Percentiles rank a stretch among this genome's conserved stretches.
Conservation (phyloP, 2,888 invertebrate species). For the Anoplius nigerrimus region DNA sequence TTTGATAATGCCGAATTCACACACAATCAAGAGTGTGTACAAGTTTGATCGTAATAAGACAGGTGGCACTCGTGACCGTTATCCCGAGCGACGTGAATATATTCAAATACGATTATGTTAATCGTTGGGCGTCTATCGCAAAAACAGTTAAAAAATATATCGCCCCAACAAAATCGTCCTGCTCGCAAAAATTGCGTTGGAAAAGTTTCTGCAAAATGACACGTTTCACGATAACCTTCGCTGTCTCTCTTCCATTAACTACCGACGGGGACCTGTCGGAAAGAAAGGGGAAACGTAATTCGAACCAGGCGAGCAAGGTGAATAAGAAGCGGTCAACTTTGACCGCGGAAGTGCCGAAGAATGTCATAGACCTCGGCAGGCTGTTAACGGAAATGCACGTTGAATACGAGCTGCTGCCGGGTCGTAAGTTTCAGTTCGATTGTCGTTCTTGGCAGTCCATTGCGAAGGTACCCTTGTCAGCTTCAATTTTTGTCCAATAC, state of each 20-base stretch:
- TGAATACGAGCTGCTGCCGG: constrained; percentile 36
- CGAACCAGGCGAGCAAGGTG: not conserved
- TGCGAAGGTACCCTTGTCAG: constrained; percentile 33
- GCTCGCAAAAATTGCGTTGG: not conserved
- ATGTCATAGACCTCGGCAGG: constrained; percentile 17
- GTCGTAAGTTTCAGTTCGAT: constrained; percentile 33
- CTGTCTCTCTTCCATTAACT: not conserved
- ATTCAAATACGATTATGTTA: too few relatives aligned
- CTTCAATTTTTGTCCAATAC: too few relatives aligned
- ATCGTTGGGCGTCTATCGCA: too few relatives aligned
- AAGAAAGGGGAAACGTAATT: not conserved
- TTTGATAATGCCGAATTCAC: too few relatives aligned
- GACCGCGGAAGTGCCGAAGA: constrained; percentile 2
- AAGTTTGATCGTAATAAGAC: too few relatives aligned
- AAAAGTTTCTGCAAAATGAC: not conserved
- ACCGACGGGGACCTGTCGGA: not conserved
- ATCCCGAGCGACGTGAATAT: too few relatives aligned
- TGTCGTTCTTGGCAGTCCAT: constrained; percentile 37
- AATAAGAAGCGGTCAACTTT: not conserved
- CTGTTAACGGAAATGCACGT: constrained; percentile 31
- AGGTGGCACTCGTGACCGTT: too few relatives aligned
- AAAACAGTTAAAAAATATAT: too few relatives aligned
- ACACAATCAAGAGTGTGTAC: too few relatives aligned
- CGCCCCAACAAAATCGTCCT: too few relatives aligned
- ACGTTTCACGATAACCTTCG: constrained; percentile 5